Evolutionary conservation across 2,797 vertebrate genomes (phyloP), one percentile per base, ranked within the genome.

Genomic region (Scarus forsteni): DNA sequence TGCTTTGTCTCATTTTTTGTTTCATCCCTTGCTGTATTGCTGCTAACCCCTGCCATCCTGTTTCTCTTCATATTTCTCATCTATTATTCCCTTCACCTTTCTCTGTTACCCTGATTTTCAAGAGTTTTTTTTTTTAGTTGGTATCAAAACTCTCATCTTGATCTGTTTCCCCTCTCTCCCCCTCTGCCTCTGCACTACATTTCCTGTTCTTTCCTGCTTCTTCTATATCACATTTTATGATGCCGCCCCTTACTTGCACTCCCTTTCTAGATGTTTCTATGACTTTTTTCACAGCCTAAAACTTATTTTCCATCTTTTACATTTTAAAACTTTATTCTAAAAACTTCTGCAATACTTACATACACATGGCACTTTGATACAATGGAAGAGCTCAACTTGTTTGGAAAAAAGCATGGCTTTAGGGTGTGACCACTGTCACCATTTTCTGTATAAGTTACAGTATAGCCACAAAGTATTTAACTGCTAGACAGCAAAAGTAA

Each of bases 1-100:
- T 68, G 58, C 61, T 69, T 67, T 46, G 40, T 73, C 19, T 68
- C 51, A 7, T 39, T 52, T 62, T 46, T 59, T 54, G 1, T 70
- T 57, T 62, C 69, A 60, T 66, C 16, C 10, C 34, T 61, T 34
- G 0, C 9, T 61, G 16, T 67, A 54, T 60, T 69, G 45, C 59
- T 40, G 51, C 35, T 67, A 56, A 62, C 36, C 3, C 16, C 11
- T 54, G 18, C 35, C 19, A 55, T 46, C 19, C 61, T 63, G 5
- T 49, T 68, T 14, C 49, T 36, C 34, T 8, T 34, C 38, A 53
- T 8, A 48, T 59, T 59, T 52, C 18, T 50, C 27, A 67, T 58
- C 40, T 40, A 63, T 43, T 56, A 63, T 38, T 38, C 19, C 11
- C 53, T 15, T 72, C 45, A 57, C 48, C 45, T 63, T 60, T 8